Conservation (phyloP, 1,140 invertebrate genomes). For the Teleopsis dalmanni region DNA sequence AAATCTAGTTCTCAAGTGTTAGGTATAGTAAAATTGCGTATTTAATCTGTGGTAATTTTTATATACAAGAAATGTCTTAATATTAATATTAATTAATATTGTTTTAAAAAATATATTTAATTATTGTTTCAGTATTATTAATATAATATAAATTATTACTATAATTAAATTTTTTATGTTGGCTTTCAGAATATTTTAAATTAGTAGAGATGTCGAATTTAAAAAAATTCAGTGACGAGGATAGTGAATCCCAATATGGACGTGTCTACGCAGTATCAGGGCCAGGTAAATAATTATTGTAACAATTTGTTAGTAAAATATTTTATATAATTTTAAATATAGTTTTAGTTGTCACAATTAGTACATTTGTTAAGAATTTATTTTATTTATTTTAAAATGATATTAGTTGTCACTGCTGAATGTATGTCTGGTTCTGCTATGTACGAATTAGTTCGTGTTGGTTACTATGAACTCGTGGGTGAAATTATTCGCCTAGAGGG, state of each 20-base stretch:
- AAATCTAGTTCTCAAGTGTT: no score
- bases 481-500: slow-evolving; percentile 99
- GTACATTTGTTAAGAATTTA: neutral
- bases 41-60: no score
- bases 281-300: slow-evolving; percentile 65
- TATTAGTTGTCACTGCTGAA: slow-evolving; percentile 92
- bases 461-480: slow-evolving; percentile 95
- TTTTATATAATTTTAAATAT: neutral
- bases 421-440: slow-evolving; percentile 99
- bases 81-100: no score
- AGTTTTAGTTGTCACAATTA: neutral
- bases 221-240: slow-evolving; percentile 72
- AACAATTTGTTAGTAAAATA: neutral
- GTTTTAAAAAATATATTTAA: no score
- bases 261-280: slow-evolving; percentile 96
- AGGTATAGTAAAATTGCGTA: no score
- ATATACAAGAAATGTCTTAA: no score
- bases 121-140: no score
- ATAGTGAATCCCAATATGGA: slow-evolving; percentile 83
- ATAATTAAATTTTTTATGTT: no score
- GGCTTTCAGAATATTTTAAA: no score
- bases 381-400: neutral
- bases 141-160: no score
- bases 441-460: slow-evolving; percentile 99
- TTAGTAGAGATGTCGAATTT: slow-evolving; percentile 52